Evolutionary conservation across 2,888 invertebrate species (phyloP), one percentile per base, ranked within the genome.

Genomic region (Rhodophaea formosa): DNA sequence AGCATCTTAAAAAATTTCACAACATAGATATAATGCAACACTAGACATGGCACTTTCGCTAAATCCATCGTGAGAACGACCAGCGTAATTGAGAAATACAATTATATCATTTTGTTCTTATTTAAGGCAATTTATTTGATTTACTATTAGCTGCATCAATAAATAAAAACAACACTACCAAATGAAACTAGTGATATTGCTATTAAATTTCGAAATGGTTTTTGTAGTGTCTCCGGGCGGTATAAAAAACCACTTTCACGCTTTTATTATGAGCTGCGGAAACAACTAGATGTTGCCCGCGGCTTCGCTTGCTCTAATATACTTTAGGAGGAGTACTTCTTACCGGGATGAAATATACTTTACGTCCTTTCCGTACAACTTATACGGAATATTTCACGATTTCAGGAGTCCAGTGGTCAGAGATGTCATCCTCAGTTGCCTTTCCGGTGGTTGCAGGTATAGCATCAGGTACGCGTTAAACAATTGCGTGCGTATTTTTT

Each of bases 31-130:
- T 64, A 61, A 62, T 62, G 64, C 66, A 70, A 68, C 70, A 70
- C 70, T 74, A 75, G 73, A 75, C 72, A 77, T 77, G 79, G 77
- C 77, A 80, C 74, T 85, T 83, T 71, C n/a, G 80, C 75, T 77
- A 74, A 70, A 65, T 86, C 85, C 82, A 87, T 77, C 81, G 81
- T 86, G 86, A 75, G 86, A 86, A 82, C 71, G 75, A 75, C 69
- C 71, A 66, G 57, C 58, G 67, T 69, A 75, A 70, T 66, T 62
- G 64, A 62, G 64, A 57, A 53, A 53, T n/a, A 53, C 49, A 49
- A 53, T 53, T 53, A 53, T 14, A 53, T 43, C 35, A 39, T 30
- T 44, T 29, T 14, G 17, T 55, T 10, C 16, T 16, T 55, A 17
- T 46, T 55, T 45, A 35, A 17, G 39, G 39, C 39, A 56, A 56